A percentile compares a stretch with the other conserved stretches of the same genome.
Conservation (phyloP, 1,140 invertebrate species). For the Monochamus saltuarius region DNA sequence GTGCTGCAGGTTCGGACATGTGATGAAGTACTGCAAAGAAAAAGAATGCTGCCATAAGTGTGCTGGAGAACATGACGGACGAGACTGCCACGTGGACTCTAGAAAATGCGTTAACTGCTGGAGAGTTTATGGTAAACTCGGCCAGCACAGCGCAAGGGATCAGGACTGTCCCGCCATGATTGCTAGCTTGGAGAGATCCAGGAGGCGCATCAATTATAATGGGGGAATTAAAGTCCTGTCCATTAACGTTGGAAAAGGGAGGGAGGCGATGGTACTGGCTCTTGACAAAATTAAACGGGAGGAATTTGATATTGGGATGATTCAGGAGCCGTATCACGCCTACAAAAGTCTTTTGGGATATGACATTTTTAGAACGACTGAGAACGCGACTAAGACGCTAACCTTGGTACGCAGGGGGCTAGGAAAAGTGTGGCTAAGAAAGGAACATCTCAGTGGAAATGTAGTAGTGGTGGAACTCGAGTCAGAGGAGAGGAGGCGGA, state of each 20-base stretch:
- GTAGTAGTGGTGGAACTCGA: not conserved
- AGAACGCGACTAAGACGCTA: not conserved
- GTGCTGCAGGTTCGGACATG: too few relatives aligned
- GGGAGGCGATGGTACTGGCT: not conserved
- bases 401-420: not conserved
- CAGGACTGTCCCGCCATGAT: too few relatives aligned
- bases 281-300: not conserved
- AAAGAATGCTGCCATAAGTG: too few relatives aligned
- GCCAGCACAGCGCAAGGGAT: too few relatives aligned
- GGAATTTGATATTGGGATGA: not conserved
- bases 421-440: not conserved
- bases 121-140: too few relatives aligned
- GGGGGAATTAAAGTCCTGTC: not conserved
- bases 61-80: too few relatives aligned
- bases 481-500: not conserved
- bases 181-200: too few relatives aligned
- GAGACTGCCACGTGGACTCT: too few relatives aligned
- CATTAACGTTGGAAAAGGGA: constrained; percentile 3
- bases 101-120: too few relatives aligned
- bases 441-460: not conserved
- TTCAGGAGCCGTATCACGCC: not conserved
- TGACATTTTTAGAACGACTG: not conserved
- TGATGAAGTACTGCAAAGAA: too few relatives aligned
- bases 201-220: too few relatives aligned
- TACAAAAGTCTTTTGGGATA: not conserved